phyloP scores from a whole-genome alignment of 2,113 vertebrate genomes.

The Cinclus mexicanus region DNA sequence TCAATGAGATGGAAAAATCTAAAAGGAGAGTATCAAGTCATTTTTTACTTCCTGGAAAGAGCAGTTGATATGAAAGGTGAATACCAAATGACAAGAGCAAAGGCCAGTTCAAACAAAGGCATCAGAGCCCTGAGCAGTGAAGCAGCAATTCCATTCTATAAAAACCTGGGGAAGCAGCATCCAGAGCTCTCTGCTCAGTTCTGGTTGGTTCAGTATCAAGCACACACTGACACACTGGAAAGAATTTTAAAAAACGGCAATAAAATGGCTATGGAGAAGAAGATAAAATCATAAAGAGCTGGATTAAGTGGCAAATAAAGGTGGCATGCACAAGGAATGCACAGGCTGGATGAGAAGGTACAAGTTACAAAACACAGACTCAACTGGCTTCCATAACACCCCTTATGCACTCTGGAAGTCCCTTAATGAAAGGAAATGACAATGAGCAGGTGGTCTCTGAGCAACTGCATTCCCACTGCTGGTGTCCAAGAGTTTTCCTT shows the following conservation, averaged over 20 bases:
- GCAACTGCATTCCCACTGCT: not conserved
- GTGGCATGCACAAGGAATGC: not conserved
- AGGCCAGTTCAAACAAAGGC: conserved; percentile 16
- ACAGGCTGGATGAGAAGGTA: not conserved
- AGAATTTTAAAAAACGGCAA: not conserved
- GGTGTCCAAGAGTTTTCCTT: not conserved
- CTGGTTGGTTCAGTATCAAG: not conserved
- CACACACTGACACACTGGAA: not conserved
- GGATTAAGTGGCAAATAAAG: not conserved
- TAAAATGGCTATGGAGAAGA: not conserved
- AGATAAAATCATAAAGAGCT: not conserved
- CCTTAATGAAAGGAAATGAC: not conserved
- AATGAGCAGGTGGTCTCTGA: not conserved
- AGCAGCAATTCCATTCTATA: not conserved
- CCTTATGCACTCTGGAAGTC: not conserved
- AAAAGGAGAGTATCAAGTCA: not conserved
- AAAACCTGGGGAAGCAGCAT: not conserved
- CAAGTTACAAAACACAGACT: not conserved
- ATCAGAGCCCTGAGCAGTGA: not conserved
- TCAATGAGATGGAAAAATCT: conserved; percentile 31
- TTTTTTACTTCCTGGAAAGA: conserved; percentile 50
- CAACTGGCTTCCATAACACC: not conserved
- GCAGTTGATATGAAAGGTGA: not conserved
- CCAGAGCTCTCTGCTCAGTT: not conserved
- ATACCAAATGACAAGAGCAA: not conserved